Conservation (phyloP, 2,797 vertebrate genomes). For the Paedocypris micromegethes region DNA sequence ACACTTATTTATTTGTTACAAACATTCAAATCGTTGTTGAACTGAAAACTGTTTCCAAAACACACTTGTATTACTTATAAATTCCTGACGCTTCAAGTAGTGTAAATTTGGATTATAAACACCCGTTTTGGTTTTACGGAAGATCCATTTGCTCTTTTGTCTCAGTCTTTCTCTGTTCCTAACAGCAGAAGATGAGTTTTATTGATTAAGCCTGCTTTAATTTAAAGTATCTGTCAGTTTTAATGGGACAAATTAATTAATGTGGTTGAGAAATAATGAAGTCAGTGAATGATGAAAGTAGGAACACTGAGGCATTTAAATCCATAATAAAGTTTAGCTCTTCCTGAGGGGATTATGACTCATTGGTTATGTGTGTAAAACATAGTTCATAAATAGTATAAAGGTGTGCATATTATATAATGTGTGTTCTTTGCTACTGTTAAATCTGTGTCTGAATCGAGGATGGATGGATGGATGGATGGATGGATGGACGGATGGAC, state of each 20-base stretch:
- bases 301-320: constrained; percentile 6
- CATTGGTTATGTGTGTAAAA: neutral
- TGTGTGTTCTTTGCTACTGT: too few species aligned
- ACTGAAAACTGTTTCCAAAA: neutral
- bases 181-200: constrained; percentile 6
- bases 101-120: too few species aligned
- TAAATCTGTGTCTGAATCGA: too few species aligned
- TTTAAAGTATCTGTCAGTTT: constrained; percentile 31
- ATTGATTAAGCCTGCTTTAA: constrained; percentile 33
- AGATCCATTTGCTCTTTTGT: neutral
- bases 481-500: too few species aligned
- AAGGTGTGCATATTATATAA: too few species aligned
- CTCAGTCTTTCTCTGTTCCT: constrained; percentile 5
- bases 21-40: constrained; percentile 4
- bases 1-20: neutral
- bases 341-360: neutral
- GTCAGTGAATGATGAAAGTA: constrained; percentile 11
- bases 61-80: too few species aligned
- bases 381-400: too few species aligned
- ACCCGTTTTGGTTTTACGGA: neutral
- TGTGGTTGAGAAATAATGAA: constrained; percentile 3
- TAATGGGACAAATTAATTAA: constrained; percentile 38
- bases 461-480: too few species aligned
- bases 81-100: too few species aligned
- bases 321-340: constrained; percentile 2